phyloP scores from a whole-genome alignment of 1,140 invertebrate species.

The Drosophila auraria region DNA sequence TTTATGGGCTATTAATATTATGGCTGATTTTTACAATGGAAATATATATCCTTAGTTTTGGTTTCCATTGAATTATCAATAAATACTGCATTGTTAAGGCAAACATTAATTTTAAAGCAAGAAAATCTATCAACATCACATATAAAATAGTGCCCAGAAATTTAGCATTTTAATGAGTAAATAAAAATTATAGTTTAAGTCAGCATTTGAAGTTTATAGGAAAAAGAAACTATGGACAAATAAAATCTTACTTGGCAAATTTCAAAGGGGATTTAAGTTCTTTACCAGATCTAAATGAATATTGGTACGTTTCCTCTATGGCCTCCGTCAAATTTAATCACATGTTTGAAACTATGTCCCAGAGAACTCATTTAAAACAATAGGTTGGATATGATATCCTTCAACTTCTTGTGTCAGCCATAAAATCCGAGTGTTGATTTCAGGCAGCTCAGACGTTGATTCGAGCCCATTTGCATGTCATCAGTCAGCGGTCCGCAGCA shows the following conservation, averaged over 20 bases:
- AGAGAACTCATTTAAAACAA: too few species aligned
- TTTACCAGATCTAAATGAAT: too few species aligned
- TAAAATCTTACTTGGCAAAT: too few species aligned
- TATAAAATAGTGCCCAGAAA: not conserved
- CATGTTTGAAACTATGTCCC: too few species aligned
- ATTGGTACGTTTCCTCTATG: too few species aligned
- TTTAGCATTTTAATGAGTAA: not conserved
- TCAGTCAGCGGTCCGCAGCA: constrained; percentile 24
- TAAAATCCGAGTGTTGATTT: constrained; percentile 5
- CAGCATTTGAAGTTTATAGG: too few species aligned
- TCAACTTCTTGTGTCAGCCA: not conserved
- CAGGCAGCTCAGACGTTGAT: constrained; percentile 18
- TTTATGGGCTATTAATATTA: constrained; percentile 4
- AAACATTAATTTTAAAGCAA: not conserved
- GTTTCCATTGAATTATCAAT: not conserved
- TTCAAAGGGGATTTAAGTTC: too few species aligned
- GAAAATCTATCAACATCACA: not conserved
- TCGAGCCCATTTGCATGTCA: constrained; percentile 33
- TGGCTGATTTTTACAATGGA: not conserved
- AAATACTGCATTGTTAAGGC: not conserved
- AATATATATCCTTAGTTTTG: not conserved
- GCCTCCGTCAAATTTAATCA: too few species aligned
- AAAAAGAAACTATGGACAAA: too few species aligned
- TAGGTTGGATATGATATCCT: not conserved
- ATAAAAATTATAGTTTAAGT: not conserved